Evolutionary conservation across 1,140 invertebrate genomes (phyloP).

Genomic region (Tetranychus urticae): DNA sequence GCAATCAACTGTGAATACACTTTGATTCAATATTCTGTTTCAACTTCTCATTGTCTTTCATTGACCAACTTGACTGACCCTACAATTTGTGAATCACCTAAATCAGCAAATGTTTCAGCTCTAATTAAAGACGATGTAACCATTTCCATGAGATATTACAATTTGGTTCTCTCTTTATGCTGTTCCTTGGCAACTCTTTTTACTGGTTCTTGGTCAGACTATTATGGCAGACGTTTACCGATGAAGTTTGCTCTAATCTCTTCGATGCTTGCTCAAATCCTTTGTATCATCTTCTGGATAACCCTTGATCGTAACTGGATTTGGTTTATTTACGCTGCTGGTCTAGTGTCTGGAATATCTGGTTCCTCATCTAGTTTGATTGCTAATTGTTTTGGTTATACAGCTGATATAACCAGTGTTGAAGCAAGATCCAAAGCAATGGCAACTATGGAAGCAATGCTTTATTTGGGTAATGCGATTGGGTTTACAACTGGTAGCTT

Average conservation of each 20-base stretch:
- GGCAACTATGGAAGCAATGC: slow-evolving; percentile 43
- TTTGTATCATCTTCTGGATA: slow-evolving; percentile 36
- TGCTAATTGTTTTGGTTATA: slow-evolving; percentile 69
- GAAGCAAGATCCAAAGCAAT: slow-evolving; percentile 53
- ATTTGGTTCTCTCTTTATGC: slow-evolving; percentile 20
- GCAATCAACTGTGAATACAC: slow-evolving; percentile 22
- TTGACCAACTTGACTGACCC: slow-evolving; percentile 3
- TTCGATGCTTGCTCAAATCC: slow-evolving; percentile 45
- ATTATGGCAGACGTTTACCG: slow-evolving; percentile 50
- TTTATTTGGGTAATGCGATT: slow-evolving; percentile 18
- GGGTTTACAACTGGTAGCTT: slow-evolving; percentile 19
- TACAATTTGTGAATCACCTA: neutral
- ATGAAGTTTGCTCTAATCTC: slow-evolving; percentile 57
- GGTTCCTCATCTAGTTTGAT: slow-evolving; percentile 68
- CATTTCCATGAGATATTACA: slow-evolving; percentile 20
- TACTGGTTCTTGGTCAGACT: slow-evolving; percentile 38
- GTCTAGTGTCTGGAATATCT: slow-evolving; percentile 29
- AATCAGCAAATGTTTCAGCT: neutral
- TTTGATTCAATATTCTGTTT: slow-evolving; percentile 25
- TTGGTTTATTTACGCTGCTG: slow-evolving; percentile 19
- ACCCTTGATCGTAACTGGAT: neutral
- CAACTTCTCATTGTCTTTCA: slow-evolving; percentile 21
- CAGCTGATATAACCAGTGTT: slow-evolving; percentile 54
- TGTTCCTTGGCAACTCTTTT: slow-evolving; percentile 21
- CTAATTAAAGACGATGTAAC: neutral